phyloP scores from a whole-genome alignment of 2,797 vertebrate genomes.

The Macroramphosus scolopax region DNA sequence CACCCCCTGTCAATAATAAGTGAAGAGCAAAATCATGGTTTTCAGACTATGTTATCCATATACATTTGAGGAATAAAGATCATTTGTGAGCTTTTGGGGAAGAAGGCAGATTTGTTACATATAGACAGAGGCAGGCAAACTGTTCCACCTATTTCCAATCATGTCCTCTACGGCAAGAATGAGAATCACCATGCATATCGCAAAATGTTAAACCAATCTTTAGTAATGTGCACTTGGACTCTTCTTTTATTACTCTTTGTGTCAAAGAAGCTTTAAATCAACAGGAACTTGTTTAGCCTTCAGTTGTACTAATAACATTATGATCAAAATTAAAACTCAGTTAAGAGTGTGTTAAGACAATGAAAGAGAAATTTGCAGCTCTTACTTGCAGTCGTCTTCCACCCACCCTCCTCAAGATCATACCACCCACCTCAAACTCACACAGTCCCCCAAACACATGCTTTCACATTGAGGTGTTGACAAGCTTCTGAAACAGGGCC shows the following conservation, averaged over 20 bases:
- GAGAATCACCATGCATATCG: too few species aligned
- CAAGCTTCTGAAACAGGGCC: conserved; percentile 41
- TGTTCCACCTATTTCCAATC: neutral
- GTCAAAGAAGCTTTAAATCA: too few species aligned
- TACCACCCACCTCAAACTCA: conserved; percentile 4
- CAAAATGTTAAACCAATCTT: neutral
- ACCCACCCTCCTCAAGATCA: conserved; percentile 8
- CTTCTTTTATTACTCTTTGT: too few species aligned
- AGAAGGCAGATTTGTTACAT: too few species aligned
- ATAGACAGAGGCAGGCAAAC: neutral
- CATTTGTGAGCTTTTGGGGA: neutral
- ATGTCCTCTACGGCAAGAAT: neutral
- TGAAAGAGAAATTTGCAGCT: too few species aligned
- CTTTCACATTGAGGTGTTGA: conserved; percentile 62
- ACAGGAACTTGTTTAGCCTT: too few species aligned
- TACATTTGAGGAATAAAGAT: neutral
- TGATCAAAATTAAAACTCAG: too few species aligned
- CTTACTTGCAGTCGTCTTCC: too few species aligned
- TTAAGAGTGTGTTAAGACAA: too few species aligned
- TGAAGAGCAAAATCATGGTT: conserved; percentile 1
- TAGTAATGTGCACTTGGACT: too few species aligned
- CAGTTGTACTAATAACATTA: too few species aligned
- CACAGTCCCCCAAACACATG: conserved; percentile 47
- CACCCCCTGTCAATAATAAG: conserved; percentile 15
- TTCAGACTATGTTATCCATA: too few species aligned